A percentile compares a stretch with the other conserved stretches of the same genome.
phyloP scores from a whole-genome alignment of 2,797 vertebrate species.

The Xenopus petersii region DNA sequence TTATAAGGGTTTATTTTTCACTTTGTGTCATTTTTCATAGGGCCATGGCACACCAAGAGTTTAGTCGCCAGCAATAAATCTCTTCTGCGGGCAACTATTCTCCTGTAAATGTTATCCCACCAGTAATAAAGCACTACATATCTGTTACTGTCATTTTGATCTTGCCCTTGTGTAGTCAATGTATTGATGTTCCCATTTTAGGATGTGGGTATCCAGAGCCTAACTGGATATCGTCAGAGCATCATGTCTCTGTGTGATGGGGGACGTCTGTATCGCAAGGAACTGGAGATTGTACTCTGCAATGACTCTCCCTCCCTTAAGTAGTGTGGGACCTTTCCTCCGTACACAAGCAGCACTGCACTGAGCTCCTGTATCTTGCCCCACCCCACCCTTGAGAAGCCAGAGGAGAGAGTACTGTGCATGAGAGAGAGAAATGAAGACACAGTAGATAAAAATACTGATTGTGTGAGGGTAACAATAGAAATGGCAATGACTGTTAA shows the following conservation, averaged over 20 bases:
- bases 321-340: constrained; percentile 59
- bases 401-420: constrained; percentile 1
- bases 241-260: constrained; percentile 93
- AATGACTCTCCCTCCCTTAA: constrained; percentile 77
- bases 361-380: constrained; percentile 48
- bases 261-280: constrained; percentile 90
- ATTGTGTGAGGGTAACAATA: too few species aligned
- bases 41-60: too few species aligned
- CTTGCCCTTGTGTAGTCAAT: too few species aligned
- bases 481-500: too few species aligned
- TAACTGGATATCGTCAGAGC: constrained; percentile 85
- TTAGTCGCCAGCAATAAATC: too few species aligned
- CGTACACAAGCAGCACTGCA: constrained; percentile 42
- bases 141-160: too few species aligned
- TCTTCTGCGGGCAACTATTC: too few species aligned
- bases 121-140: too few species aligned
- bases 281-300: constrained; percentile 93
- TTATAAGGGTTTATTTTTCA: too few species aligned
- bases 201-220: constrained; percentile 83
- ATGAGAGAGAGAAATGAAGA: not conserved
- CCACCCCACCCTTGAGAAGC: constrained; percentile 50
- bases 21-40: too few species aligned
- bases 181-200: constrained; percentile 52
- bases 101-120: too few species aligned
- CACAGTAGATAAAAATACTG: not conserved